These are phyloP conservation scores for Mesorhabditis belari DNA, from an alignment of 2,888 invertebrate species.

Conservation along the genomic window DNA sequence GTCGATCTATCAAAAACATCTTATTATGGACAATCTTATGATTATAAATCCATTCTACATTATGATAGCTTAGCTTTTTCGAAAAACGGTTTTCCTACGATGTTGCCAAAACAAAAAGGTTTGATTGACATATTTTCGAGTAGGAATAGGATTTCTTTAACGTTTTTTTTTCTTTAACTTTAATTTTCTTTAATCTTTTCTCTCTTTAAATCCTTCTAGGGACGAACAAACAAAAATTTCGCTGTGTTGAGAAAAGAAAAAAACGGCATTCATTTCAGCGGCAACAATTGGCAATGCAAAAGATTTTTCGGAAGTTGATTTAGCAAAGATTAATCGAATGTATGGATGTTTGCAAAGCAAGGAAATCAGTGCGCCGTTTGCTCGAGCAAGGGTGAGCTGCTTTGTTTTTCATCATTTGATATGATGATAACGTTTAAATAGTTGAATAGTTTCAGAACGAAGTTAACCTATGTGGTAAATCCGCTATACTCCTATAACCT, in stretches of 20 bases:
- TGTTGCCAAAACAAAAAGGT: slow-evolving; percentile 50
- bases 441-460: too few species aligned
- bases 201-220: too few species aligned
- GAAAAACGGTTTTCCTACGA: slow-evolving; percentile 52
- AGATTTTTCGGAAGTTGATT: slow-evolving; percentile 49
- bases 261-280: slow-evolving; percentile 19
- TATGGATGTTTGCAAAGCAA: slow-evolving; percentile 45
- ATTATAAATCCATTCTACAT: slow-evolving; percentile 53
- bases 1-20: slow-evolving; percentile 52
- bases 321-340: slow-evolving; percentile 53
- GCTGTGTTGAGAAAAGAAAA: too few species aligned
- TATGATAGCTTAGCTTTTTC: slow-evolving; percentile 52
- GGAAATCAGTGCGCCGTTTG: slow-evolving; percentile 27
- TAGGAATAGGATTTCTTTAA: too few species aligned
- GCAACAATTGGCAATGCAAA: slow-evolving; percentile 48
- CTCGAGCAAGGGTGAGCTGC: slow-evolving; percentile 20
- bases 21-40: slow-evolving; percentile 52
- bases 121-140: too few species aligned
- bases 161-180: too few species aligned
- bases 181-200: too few species aligned
- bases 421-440: too few species aligned
- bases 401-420: too few species aligned
- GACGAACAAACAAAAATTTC: too few species aligned
- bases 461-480: too few species aligned
- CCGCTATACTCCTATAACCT: too few species aligned